Base-by-base conservation (phyloP, 2,888 invertebrate genomes). In the Drosophila hamatofila region DNA sequence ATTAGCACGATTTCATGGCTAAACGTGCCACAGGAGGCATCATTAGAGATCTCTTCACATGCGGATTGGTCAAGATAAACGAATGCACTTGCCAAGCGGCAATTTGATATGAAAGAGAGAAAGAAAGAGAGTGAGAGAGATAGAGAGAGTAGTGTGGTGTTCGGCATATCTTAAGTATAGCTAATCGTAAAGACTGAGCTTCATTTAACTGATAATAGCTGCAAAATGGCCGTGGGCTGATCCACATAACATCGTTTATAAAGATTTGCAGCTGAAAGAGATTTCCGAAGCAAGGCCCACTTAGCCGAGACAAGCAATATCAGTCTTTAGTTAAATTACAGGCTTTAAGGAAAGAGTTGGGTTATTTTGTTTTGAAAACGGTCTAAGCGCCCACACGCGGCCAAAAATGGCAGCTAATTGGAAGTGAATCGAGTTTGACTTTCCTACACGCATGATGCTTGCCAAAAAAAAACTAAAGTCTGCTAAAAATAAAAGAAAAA, bases 361-460 rank as follows among this genome's bases (percentile, higher is more conserved):
- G 14, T 11, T 42, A 9, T 48, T 27, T 30, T 16, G 21, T 57
- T 58, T 54, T 33, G 30, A 69, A 58, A 76, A 59, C 46, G 56
- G 63, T 71, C 70, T 75, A 56, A 63, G 84, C 84, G 84, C 84
- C 84, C 89, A 86, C 83, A 83, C 81, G 80, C 35, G 74, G 59
- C 78, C 71, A 58, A 80, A 83, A 83, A 78, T 83, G 84, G 89
- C 89, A 89, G 83, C 74, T 88, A 84, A 84, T 84, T 84, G 89
- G 84, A 81, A 81, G 70, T 86, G 75, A 86, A 83, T 78, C 83
- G 81, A 88, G 87, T 78, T 88, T 69, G 88, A 79, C 76, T 86
- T 83, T 84, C 89, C 75, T 83, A 74, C 82, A 89, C 89, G 88
- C 89, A 85, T 89, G 88, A 21, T 21, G 42, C 46, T 37, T 6